Percentiles rank a stretch among this genome's conserved stretches.
Conservation (phyloP, 2,888 invertebrate species). For the Alentia gelatinosa region DNA sequence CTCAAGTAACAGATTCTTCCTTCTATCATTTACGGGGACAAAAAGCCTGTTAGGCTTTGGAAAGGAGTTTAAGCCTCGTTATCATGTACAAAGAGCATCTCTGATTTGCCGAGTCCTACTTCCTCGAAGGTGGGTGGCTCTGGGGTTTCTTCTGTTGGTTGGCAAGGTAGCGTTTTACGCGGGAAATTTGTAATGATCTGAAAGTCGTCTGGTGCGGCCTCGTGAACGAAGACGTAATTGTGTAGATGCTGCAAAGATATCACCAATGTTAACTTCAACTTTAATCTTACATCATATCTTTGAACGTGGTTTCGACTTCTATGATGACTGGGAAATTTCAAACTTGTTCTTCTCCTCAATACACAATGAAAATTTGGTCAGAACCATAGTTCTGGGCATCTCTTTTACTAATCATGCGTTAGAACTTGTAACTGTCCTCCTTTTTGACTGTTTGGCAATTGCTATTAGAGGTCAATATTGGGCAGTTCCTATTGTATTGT, state of each 20-base stretch:
- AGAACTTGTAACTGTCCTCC: too few relatives aligned
- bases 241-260: slow-evolving; percentile 91
- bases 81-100: slow-evolving; percentile 96
- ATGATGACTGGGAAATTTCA: too few relatives aligned
- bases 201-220: slow-evolving; percentile 94
- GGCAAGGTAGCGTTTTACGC: slow-evolving; percentile 88
- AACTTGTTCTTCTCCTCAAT: too few relatives aligned
- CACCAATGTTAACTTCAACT: too few relatives aligned
- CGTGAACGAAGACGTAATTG: slow-evolving; percentile 97
- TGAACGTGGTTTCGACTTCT: too few relatives aligned
- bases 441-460: too few relatives aligned
- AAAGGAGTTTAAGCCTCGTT: slow-evolving; percentile 87
- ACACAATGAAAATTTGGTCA: too few relatives aligned
- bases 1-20: background rate
- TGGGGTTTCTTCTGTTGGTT: slow-evolving; percentile 81
- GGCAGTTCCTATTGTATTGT: too few relatives aligned
- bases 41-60: background rate
- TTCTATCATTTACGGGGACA: background rate
- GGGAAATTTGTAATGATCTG: slow-evolving; percentile 98
- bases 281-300: too few relatives aligned
- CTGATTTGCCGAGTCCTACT: slow-evolving; percentile 92
- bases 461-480: too few relatives aligned
- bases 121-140: slow-evolving; percentile 86
- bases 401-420: too few relatives aligned
- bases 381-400: too few relatives aligned